phyloP scores from a whole-genome alignment of 2,113 vertebrate species.

The Oryzias melastigma region DNA sequence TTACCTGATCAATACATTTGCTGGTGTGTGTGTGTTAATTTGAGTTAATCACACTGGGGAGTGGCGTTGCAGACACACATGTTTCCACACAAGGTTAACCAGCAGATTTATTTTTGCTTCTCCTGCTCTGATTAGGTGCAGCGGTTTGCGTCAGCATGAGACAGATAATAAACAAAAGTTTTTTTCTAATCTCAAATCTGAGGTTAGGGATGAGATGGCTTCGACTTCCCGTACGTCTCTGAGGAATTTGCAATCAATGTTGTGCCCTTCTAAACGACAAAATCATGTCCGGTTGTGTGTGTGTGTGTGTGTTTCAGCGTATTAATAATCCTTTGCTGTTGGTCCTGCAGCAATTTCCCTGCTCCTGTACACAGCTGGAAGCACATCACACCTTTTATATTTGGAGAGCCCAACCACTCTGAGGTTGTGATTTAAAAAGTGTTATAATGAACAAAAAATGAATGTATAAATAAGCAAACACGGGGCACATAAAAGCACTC shows the following conservation, averaged over 20 bases:
- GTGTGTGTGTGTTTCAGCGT: slow-evolving; percentile 1
- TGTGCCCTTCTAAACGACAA: slow-evolving; percentile 4
- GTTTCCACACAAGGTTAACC: slow-evolving; percentile 17
- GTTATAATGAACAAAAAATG: slow-evolving; percentile 17
- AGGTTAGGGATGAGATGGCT: slow-evolving; percentile 5
- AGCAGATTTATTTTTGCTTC: slow-evolving; percentile 6
- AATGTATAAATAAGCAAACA: slow-evolving; percentile 16
- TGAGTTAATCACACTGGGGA: slow-evolving; percentile 2
- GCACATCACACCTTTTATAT: slow-evolving; percentile 32
- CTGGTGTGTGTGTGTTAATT: not conserved
- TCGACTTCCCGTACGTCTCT: not conserved
- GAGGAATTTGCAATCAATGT: slow-evolving; percentile 12
- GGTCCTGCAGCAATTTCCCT: slow-evolving; percentile 29
- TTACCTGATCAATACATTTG: not conserved
- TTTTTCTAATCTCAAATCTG: not conserved
- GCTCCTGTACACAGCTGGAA: slow-evolving; percentile 35
- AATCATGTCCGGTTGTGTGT: slow-evolving; percentile 3
- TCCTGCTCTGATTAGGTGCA: not conserved
- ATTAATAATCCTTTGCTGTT: slow-evolving; percentile 24
- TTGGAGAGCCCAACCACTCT: slow-evolving; percentile 21
- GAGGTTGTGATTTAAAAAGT: slow-evolving; percentile 23
- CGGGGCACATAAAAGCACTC: slow-evolving; percentile 3
- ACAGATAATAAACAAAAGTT: slow-evolving; percentile 4
- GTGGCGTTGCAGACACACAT: not conserved
- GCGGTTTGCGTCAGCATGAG: not conserved